Conservation (phyloP, 2,797 vertebrate genomes). For the Eidolon dupreanum region DNA sequence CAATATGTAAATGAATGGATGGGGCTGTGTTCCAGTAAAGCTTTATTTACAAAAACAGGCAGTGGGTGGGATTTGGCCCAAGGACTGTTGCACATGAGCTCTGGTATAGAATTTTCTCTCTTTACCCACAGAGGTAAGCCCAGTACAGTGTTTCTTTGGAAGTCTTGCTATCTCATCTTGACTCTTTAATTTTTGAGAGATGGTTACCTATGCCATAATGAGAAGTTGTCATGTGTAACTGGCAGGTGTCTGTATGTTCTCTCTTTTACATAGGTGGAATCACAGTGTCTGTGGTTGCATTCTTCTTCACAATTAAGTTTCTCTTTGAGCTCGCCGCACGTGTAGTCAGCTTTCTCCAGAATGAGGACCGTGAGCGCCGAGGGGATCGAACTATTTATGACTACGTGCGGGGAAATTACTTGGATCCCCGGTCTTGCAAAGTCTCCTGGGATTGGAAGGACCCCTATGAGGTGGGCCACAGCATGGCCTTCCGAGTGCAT, state of each 20-base stretch:
- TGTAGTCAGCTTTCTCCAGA: constrained; percentile 98
- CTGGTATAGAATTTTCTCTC: not conserved
- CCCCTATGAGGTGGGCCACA: constrained; percentile 98
- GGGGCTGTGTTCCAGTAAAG: not conserved
- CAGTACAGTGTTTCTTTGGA: not conserved
- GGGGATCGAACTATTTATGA: constrained; percentile 98
- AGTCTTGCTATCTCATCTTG: not conserved
- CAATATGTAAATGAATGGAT: not conserved
- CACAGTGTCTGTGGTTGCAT: constrained; percentile 98
- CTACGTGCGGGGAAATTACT: constrained; percentile 98
- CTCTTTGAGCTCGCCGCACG: constrained; percentile 98
- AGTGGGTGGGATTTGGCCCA: not conserved
- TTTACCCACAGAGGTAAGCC: not conserved
- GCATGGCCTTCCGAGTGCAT: constrained; percentile 99
- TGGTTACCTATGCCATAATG: not conserved
- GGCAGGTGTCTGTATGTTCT: constrained; percentile 50
- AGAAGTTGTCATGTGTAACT: constrained; percentile 2
- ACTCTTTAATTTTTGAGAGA: not conserved
- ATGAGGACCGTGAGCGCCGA: constrained; percentile 97
- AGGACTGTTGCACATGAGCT: not conserved
- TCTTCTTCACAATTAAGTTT: constrained; percentile 99
- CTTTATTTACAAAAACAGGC: not conserved
- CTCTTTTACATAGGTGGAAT: constrained; percentile 92
- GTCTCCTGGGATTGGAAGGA: constrained; percentile 99
- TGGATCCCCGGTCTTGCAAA: constrained; percentile 99